Percentiles rank a stretch among this genome's conserved stretches.
Conservation (phyloP, 35 echinoderm and acorn worm genomes). For the Eucidaris tribuloides region DNA sequence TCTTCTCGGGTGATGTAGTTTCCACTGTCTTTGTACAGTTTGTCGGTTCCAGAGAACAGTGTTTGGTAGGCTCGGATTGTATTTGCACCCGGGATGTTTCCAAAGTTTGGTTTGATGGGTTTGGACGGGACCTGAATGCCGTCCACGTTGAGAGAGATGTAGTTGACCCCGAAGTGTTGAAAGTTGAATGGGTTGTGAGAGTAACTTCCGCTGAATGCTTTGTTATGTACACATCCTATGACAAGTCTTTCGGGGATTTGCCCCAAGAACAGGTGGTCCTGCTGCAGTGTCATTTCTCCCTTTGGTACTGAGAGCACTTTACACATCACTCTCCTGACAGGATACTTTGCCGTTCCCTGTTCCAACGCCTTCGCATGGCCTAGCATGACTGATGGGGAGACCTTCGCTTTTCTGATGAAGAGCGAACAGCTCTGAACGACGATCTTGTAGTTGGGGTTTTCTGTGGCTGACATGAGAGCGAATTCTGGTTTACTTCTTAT, state of each 20-base stretch:
- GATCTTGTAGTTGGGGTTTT: slow-evolving; percentile 6
- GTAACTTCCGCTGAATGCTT: slow-evolving; percentile 44
- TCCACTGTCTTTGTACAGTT: slow-evolving; percentile 42
- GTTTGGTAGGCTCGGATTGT: slow-evolving; percentile 36
- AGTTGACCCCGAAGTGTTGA: slow-evolving; percentile 42
- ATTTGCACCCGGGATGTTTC: not conserved
- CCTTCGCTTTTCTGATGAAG: slow-evolving; percentile 34
- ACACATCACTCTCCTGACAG: slow-evolving; percentile 34
- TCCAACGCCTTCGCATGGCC: slow-evolving; percentile 18
- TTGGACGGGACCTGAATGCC: slow-evolving; percentile 31
- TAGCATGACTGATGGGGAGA: slow-evolving; percentile 12
- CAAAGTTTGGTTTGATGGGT: slow-evolving; percentile 18
- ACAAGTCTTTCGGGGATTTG: slow-evolving; percentile 50
- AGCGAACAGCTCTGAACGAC: slow-evolving; percentile 4
- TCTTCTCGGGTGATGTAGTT: slow-evolving; percentile 52
- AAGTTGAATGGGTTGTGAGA: slow-evolving; percentile 50
- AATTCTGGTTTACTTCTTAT: slow-evolving; percentile 15
- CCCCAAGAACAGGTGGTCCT: slow-evolving; percentile 51
- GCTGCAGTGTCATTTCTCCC: slow-evolving; percentile 40
- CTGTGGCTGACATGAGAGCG: slow-evolving; percentile 35
- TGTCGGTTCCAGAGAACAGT: slow-evolving; percentile 38
- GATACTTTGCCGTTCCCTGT: slow-evolving; percentile 42
- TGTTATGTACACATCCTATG: slow-evolving; percentile 32
- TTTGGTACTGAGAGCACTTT: slow-evolving; percentile 54
- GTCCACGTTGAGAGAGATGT: not conserved